Conservation (phyloP, 2,113 vertebrate genomes). For the Gallinago media region DNA sequence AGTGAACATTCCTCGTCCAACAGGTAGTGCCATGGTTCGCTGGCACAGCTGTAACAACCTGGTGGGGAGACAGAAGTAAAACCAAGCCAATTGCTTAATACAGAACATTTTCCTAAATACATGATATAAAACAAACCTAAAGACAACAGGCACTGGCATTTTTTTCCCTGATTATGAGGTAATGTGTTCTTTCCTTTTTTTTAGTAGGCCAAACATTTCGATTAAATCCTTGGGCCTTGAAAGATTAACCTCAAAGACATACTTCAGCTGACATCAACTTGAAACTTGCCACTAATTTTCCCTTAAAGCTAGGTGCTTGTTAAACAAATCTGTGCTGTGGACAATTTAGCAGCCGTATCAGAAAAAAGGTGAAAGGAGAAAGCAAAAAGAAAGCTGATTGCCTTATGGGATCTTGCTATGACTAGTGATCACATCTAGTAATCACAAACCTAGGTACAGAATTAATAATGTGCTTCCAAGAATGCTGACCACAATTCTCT, state of each 20-base stretch:
- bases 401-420: neutral
- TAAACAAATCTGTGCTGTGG: accelerated
- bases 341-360: accelerated
- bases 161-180: accelerated
- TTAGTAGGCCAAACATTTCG: neutral
- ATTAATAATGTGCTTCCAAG: conserved; percentile 3
- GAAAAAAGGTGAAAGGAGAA: neutral
- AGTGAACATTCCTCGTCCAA: conserved; percentile 97
- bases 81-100: neutral
- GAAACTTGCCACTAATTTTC: neutral
- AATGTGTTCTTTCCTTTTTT: neutral
- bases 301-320: neutral
- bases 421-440: neutral
- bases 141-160: neutral
- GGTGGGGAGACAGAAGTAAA: neutral
- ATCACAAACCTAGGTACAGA: neutral
- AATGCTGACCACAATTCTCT: conserved; percentile 42
- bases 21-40: conserved; percentile 94
- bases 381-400: neutral
- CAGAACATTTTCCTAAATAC: neutral
- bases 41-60: conserved; percentile 95
- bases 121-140: neutral
- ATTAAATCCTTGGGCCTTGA: neutral
- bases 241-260: neutral
- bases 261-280: neutral